A percentile compares a stretch with the other conserved stretches of the same genome.
Evolutionary conservation across 2,797 vertebrate genomes (phyloP).

Genomic region (Epinephelus coioides): DNA sequence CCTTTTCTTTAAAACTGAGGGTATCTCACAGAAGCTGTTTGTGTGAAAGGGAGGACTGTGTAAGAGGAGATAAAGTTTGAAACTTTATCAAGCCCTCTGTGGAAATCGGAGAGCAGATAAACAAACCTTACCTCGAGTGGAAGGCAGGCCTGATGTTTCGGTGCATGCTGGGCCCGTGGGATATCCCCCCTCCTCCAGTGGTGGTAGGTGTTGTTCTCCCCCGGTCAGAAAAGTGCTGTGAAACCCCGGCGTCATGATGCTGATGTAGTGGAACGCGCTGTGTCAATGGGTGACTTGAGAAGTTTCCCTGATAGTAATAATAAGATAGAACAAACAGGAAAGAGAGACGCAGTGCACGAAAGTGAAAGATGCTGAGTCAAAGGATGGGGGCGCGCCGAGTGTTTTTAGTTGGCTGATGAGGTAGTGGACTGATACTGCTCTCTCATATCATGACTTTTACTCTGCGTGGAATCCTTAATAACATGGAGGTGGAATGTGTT

Average conservation of each 20-base stretch:
- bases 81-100: constrained; percentile 40
- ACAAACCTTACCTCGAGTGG: constrained; percentile 35
- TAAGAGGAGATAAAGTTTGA: constrained; percentile 42
- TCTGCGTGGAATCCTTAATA: constrained; percentile 56
- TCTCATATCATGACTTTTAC: constrained; percentile 52
- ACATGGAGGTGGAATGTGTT: constrained; percentile 57
- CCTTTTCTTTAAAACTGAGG: constrained; percentile 61
- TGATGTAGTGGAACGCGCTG: constrained; percentile 77
- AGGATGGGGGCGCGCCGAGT: constrained; percentile 61
- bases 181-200: constrained; percentile 66
- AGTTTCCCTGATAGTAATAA: constrained; percentile 85
- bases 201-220: constrained; percentile 50
- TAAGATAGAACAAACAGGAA: constrained; percentile 79
- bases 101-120: constrained; percentile 48
- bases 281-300: constrained; percentile 73
- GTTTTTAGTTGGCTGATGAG: constrained; percentile 63
- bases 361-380: constrained; percentile 84
- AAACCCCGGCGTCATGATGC: constrained; percentile 57
- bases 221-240: constrained; percentile 69
- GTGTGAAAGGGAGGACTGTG: constrained; percentile 24
- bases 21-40: constrained; percentile 22
- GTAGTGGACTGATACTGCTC: constrained; percentile 53
- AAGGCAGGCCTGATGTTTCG: constrained; percentile 41
- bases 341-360: constrained; percentile 64
- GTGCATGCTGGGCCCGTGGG: constrained; percentile 37